Conservation (phyloP, 2,113 vertebrate genomes). For the Takifugu bimaculatus region DNA sequence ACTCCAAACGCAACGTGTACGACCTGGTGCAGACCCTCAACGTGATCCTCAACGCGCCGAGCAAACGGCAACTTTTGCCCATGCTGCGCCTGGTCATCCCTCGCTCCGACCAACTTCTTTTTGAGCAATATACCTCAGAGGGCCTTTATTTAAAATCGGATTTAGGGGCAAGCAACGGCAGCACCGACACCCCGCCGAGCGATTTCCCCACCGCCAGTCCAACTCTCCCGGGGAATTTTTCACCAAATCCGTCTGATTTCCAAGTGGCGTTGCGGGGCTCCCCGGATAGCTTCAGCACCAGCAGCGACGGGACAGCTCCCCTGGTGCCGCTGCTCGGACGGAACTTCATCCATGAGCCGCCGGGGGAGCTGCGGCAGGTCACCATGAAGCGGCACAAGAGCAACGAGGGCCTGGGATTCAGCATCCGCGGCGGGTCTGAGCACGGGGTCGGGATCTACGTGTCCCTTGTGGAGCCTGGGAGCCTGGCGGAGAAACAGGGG, state of each 20-base stretch:
- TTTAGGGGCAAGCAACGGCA: slow-evolving; percentile 63
- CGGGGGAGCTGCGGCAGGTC: slow-evolving; percentile 82
- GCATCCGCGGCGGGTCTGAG: slow-evolving; percentile 94
- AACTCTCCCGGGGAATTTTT: slow-evolving; percentile 46
- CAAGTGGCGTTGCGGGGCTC: slow-evolving; percentile 65
- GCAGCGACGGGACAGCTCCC: slow-evolving; percentile 73
- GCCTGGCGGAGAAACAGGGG: slow-evolving; percentile 90
- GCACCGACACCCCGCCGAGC: slow-evolving; percentile 50
- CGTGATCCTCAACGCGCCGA: slow-evolving; percentile 87
- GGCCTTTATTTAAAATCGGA: slow-evolving; percentile 85
- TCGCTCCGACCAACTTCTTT: slow-evolving; percentile 94
- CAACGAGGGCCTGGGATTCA: slow-evolving; percentile 94
- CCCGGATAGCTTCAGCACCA: slow-evolving; percentile 75
- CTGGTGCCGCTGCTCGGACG: slow-evolving; percentile 70
- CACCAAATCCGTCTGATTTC: slow-evolving; percentile 47
- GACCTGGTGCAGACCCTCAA: slow-evolving; percentile 92
- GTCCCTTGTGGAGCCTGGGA: slow-evolving; percentile 92
- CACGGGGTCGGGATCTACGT: slow-evolving; percentile 96
- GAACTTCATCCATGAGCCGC: slow-evolving; percentile 73
- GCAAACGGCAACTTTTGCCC: slow-evolving; percentile 90
- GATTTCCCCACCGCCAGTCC: slow-evolving; percentile 60
- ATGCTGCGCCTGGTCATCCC: slow-evolving; percentile 93
- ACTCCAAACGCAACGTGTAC: slow-evolving; percentile 92
- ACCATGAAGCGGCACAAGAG: slow-evolving; percentile 87
- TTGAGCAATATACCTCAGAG: slow-evolving; percentile 95